Percentiles rank a stretch among this genome's conserved stretches.
Conservation (phyloP, 1,140 invertebrate species). For the Physella acuta region DNA sequence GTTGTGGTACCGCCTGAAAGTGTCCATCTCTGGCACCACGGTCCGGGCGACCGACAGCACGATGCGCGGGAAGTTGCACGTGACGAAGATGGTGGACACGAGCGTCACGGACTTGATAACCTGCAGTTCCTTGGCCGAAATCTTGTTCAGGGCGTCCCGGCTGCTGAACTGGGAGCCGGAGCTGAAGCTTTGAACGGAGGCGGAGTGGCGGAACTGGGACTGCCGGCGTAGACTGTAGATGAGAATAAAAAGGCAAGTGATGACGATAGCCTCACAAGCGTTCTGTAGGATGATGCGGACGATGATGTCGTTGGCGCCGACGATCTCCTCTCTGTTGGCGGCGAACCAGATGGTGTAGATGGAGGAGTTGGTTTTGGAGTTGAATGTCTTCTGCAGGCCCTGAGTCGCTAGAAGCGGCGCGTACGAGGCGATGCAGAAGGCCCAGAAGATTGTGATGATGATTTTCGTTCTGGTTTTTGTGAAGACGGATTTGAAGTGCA, state of each 20-base stretch:
- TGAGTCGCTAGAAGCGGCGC: background rate
- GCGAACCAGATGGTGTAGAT: background rate
- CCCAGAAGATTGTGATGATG: background rate
- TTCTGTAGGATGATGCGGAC: background rate
- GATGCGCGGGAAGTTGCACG: background rate
- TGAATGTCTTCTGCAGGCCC: background rate
- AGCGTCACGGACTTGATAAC: conserved; percentile 13
- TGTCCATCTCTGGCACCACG: conserved; percentile 7
- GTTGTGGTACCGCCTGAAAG: conserved; percentile 9
- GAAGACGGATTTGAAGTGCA: conserved; percentile 2
- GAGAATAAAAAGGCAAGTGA: background rate
- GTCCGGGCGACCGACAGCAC: background rate
- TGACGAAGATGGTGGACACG: background rate
- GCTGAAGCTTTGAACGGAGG: background rate
- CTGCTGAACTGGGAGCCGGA: background rate
- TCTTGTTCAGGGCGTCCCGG: background rate
- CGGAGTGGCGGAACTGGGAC: background rate
- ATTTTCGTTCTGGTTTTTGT: background rate
- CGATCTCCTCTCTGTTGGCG: background rate
- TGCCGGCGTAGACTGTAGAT: background rate
- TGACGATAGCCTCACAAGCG: background rate
- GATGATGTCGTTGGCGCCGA: conserved; percentile 7
- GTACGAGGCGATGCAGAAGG: background rate
- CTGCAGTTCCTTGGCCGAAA: conserved; percentile 6
- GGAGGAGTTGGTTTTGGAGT: background rate